A percentile compares a stretch with the other conserved stretches of the same genome.
These are phyloP conservation scores for Schizothorax lantsangensis DNA, from an alignment of 2,797 vertebrate species.

Conservation along the genomic window DNA sequence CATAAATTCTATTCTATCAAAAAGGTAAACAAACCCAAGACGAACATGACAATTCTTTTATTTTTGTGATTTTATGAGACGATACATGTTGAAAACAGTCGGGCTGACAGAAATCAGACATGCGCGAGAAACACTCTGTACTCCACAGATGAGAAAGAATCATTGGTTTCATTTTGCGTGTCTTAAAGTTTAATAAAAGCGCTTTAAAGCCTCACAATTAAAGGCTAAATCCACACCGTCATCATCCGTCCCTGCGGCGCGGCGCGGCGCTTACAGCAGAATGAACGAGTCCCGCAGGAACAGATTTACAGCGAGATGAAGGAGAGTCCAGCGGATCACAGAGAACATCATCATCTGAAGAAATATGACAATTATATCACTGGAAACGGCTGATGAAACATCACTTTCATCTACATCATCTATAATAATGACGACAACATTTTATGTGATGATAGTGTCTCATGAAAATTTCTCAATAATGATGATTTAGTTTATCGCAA, in stretches of 20 bases:
- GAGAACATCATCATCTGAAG: background rate
- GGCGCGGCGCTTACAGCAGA: background rate
- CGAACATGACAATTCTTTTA: too few relatives aligned
- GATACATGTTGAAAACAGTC: background rate
- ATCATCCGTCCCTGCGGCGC: background rate
- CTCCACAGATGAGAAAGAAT: constrained; percentile 5
- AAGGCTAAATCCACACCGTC: constrained; percentile 26
- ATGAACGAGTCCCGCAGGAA: background rate
- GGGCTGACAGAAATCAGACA: too few relatives aligned
- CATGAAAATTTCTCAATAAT: too few relatives aligned
- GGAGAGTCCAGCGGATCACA: background rate
- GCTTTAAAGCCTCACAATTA: constrained; percentile 3
- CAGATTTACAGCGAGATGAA: constrained; percentile 5
- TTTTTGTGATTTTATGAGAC: too few relatives aligned
- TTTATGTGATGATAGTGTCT: too few relatives aligned
- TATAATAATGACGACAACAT: too few relatives aligned
- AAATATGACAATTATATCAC: background rate
- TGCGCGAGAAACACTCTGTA: background rate
- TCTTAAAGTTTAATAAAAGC: constrained; percentile 7
- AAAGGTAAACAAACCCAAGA: too few relatives aligned
- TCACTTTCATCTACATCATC: background rate
- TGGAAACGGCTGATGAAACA: background rate
- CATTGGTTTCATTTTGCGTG: constrained; percentile 11
- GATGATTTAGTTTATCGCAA: too few relatives aligned
- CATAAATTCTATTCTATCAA: too few relatives aligned